Percentiles rank a stretch among this genome's conserved stretches.
Evolutionary conservation across 2,888 invertebrate species (phyloP).

Genomic region (Agrotis segetum): DNA sequence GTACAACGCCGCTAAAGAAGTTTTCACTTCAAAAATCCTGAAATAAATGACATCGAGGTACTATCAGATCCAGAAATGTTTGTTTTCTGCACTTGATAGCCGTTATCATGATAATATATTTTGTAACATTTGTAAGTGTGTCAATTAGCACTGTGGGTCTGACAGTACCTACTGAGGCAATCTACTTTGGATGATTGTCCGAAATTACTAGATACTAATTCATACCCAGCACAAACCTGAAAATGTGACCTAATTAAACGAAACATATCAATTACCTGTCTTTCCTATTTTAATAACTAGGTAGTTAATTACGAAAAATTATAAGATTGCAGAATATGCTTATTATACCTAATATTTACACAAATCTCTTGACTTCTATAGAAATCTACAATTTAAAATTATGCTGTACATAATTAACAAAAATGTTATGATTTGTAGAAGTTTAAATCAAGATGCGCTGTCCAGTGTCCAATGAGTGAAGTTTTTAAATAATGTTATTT

Average conservation of each 20-base stretch:
- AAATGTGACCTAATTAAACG: conserved; percentile 31
- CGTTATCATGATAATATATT: conserved; percentile 38
- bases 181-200: conserved; percentile 29
- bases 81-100: conserved; percentile 47
- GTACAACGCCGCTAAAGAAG: no score
- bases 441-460: conserved; percentile 25
- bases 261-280: conserved; percentile 57
- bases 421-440: conserved; percentile 19
- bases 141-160: conserved; percentile 35
- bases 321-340: conserved; percentile 38
- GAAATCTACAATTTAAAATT: conserved; percentile 20
- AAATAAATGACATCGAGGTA: conserved; percentile 18
- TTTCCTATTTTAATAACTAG: conserved; percentile 46
- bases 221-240: conserved; percentile 12
- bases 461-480: conserved; percentile 46
- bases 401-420: conserved; percentile 32
- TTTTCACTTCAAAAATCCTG: no score
- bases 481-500: conserved; percentile 36
- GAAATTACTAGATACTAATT: conserved; percentile 15
- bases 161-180: conserved; percentile 32
- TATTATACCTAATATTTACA: conserved; percentile 36
- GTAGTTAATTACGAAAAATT: conserved; percentile 28
- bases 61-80: conserved; percentile 52
- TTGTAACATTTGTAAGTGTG: conserved; percentile 31
- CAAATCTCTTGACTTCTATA: conserved; percentile 33